phyloP scores from a whole-genome alignment of 2,888 invertebrate species.

The Agonopterix arenella region DNA sequence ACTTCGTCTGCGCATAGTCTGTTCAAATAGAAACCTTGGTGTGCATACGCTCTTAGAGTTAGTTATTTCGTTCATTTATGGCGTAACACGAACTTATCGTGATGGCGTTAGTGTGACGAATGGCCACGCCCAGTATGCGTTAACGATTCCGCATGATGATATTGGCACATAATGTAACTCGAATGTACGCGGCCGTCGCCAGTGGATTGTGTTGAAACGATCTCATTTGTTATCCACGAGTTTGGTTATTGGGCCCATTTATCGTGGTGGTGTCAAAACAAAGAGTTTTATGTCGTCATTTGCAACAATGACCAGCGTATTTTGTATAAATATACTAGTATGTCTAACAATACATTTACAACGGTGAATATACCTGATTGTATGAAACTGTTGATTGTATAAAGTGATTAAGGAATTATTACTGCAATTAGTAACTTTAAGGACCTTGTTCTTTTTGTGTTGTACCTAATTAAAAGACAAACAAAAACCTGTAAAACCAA shows the following conservation, averaged over 20 bases:
- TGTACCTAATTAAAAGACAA: too few species aligned
- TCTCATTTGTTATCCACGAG: conserved; percentile 34
- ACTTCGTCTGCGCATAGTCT: too few species aligned
- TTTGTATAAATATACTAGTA: too few species aligned
- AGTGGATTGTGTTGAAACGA: conserved; percentile 35
- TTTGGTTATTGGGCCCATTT: conserved; percentile 39
- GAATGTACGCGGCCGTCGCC: conserved; percentile 22
- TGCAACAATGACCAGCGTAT: background rate
- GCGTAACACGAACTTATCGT: conserved; percentile 16
- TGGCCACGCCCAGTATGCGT: conserved; percentile 18
- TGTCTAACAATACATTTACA: too few species aligned
- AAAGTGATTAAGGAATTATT: too few species aligned
- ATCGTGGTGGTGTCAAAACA: conserved; percentile 11
- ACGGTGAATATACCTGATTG: too few species aligned
- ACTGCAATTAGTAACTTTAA: too few species aligned
- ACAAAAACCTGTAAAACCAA: too few species aligned
- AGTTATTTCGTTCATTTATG: conserved; percentile 13
- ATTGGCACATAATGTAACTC: conserved; percentile 36
- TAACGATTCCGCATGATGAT: conserved; percentile 25
- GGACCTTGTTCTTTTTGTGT: too few species aligned
- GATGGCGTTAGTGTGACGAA: conserved; percentile 26
- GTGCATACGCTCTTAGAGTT: too few species aligned
- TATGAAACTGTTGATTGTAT: too few species aligned
- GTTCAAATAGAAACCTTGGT: too few species aligned
- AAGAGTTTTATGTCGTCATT: conserved; percentile 4